Conservation (phyloP, 2,888 invertebrate species). For the Chironomus tentans region DNA sequence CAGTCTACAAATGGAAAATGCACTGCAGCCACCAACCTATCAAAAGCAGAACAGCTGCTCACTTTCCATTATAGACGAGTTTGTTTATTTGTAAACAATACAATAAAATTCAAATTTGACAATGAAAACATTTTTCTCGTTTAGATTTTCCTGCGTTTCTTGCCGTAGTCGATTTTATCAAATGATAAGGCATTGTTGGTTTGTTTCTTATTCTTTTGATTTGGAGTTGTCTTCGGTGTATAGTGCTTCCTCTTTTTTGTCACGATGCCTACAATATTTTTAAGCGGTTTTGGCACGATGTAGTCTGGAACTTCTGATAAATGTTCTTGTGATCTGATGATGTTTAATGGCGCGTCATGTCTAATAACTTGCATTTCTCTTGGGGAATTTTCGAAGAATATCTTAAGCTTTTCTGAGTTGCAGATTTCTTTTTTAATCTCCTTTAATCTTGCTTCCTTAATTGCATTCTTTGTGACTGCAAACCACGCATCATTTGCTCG, state of each 20-base stretch:
- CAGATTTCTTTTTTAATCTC: conserved; percentile 93
- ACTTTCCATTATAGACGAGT: too few relatives aligned
- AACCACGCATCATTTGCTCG: conserved; percentile 91
- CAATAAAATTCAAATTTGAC: too few relatives aligned
- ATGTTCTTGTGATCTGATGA: conserved; percentile 74
- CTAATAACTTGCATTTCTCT: conserved; percentile 74
- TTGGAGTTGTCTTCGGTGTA: neutral
- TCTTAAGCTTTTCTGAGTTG: conserved; percentile 83
- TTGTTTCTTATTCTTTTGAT: neutral
- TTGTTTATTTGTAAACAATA: too few relatives aligned
- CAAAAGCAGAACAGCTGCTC: too few relatives aligned
- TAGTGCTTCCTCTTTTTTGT: conserved; percentile 29
- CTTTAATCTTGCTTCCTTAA: conserved; percentile 86
- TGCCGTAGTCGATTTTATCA: too few relatives aligned
- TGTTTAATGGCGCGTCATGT: conserved; percentile 77
- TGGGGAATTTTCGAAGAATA: conserved; percentile 86
- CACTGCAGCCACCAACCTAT: too few relatives aligned
- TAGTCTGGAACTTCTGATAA: conserved; percentile 90
- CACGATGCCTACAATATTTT: conserved; percentile 50
- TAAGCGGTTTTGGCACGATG: conserved; percentile 69
- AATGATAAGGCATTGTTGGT: too few relatives aligned
- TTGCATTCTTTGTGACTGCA: conserved; percentile 85
- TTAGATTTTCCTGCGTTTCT: too few relatives aligned
- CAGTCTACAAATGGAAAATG: too few relatives aligned
- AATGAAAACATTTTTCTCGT: too few relatives aligned